Evolutionary conservation across 2,113 vertebrate species (phyloP), one percentile per base, ranked within the genome.

Genomic region (Leptobrachium leishanense): DNA sequence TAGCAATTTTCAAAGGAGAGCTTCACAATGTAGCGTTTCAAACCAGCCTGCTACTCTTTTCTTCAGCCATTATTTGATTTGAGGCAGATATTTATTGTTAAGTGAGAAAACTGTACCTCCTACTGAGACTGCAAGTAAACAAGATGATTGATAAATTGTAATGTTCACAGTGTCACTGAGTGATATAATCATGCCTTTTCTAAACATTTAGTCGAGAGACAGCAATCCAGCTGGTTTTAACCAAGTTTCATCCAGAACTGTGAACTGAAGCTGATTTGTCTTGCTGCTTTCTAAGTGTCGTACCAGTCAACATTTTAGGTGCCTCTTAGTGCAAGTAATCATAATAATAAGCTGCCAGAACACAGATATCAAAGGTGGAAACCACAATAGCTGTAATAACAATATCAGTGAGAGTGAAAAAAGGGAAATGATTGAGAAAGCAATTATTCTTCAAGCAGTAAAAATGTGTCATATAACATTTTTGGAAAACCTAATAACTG

Each of bases 161-260:
- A 87, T 86, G 88, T 89, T 91, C 86, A 43, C 87, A 85, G 83
- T 91, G 90, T 92, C 88, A 88, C 90, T 92, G 87, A 86, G 89
- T 90, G 89, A 92, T 91, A 88, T 85, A 92, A 93, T 92, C 88
- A 89, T 82, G 89, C 74, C 87, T 92, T 92, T 92, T 90, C 90
- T 92, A 94, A 94, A 94, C 92, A 93, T 93, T 93, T 93, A 93
- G 91, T 93, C 88, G 88, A 89, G 90, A 93, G 91, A 79, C 77
- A 91, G 88, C 88, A 83, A 91, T 90, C 90, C 91, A 92, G 93
- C 92, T 94, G 93, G 89, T 93, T 88, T 83, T 91, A 89, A 90
- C 85, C 88, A 91, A 90, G 87, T 89, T 90, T 90, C 89, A 87
- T 84, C 89, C 88, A 84, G 88, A 84, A 71, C 70, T 82, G 82